Conservation (phyloP, 2,797 vertebrate genomes). For the Tinamus major region DNA sequence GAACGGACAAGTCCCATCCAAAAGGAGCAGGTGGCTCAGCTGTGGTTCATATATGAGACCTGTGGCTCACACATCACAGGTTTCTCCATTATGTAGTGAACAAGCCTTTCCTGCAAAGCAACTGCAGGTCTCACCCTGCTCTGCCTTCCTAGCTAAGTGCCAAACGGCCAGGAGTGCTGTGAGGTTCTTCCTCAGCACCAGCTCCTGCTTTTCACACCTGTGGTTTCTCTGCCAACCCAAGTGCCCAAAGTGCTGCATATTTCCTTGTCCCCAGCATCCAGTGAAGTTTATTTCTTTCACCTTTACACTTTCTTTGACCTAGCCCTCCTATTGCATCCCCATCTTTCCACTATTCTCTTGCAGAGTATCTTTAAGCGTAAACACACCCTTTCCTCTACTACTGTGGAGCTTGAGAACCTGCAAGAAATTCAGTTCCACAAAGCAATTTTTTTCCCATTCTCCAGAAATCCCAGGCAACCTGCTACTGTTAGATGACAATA, state of each 20-base stretch:
- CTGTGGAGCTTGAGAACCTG: not conserved
- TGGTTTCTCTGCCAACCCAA: not conserved
- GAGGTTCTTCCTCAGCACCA: not conserved
- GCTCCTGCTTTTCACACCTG: not conserved
- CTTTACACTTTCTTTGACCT: not conserved
- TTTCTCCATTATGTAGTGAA: fast-evolving
- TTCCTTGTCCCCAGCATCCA: not conserved
- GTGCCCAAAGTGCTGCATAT: not conserved
- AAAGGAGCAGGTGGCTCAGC: not conserved
- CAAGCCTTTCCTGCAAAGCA: not conserved
- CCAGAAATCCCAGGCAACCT: not conserved
- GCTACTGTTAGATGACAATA: fast-evolving
- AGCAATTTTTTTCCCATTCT: not conserved
- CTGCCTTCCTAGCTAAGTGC: not conserved
- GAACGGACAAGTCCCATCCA: not conserved
- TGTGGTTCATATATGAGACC: not conserved
- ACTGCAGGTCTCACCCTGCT: not conserved
- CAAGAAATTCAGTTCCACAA: not conserved
- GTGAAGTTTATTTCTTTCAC: not conserved
- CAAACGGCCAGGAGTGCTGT: not conserved
- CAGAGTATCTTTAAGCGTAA: fast-evolving
- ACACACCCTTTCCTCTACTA: not conserved
- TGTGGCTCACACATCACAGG: fast-evolving
- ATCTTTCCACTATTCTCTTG: not conserved
- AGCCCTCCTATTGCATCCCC: not conserved